These are phyloP conservation scores for Diprion similis DNA, from an alignment of 1,140 invertebrate species.

Conservation along the genomic window DNA sequence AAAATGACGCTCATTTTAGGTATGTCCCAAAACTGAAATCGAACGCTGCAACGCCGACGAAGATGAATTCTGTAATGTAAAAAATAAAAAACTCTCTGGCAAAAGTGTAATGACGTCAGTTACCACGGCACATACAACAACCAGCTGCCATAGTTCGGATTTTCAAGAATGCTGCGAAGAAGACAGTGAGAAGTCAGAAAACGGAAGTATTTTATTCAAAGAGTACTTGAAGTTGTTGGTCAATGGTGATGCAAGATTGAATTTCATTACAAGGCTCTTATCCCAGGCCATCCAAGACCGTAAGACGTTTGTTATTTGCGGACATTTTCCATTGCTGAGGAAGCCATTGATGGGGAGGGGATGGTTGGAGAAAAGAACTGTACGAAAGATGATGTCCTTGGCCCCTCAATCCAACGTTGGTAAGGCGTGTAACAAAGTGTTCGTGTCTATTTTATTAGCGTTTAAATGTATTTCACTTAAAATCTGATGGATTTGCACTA, in stretches of 20 bases:
- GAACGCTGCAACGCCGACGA: not conserved
- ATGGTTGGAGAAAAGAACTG: slow-evolving; percentile 34
- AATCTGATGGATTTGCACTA: too few species aligned
- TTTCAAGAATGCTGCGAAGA: not conserved
- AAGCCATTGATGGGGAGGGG: slow-evolving; percentile 28
- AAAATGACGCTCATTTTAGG: too few species aligned
- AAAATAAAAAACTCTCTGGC: not conserved
- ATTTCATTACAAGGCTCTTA: slow-evolving; percentile 29
- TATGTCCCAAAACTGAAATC: not conserved
- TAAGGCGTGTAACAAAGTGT: slow-evolving; percentile 52
- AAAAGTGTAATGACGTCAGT: not conserved
- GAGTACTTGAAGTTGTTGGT: not conserved
- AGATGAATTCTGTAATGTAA: not conserved
- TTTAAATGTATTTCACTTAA: too few species aligned
- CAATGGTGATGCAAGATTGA: slow-evolving; percentile 20
- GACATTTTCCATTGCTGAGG: slow-evolving; percentile 27
- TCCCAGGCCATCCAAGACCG: slow-evolving; percentile 30
- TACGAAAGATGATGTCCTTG: slow-evolving; percentile 30
- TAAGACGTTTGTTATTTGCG: slow-evolving; percentile 31
- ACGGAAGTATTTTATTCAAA: not conserved
- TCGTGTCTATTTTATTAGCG: too few species aligned
- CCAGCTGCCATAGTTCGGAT: not conserved
- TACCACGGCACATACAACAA: not conserved
- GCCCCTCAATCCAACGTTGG: slow-evolving; percentile 25
- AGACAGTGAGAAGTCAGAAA: not conserved